These are phyloP conservation scores for Parnassius glacialis DNA, from an alignment of 2,888 invertebrate species.

Conservation along the genomic window DNA sequence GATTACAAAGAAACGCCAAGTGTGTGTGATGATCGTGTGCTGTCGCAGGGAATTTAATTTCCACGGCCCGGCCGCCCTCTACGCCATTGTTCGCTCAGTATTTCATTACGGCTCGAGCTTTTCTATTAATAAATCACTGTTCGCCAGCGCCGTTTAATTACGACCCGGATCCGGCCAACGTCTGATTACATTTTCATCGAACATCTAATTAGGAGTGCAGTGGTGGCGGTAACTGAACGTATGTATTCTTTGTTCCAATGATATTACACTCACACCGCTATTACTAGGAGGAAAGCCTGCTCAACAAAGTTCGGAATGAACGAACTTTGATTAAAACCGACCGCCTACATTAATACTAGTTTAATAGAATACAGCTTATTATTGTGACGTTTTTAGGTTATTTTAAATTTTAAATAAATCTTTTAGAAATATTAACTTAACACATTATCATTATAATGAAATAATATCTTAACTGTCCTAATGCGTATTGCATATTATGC, in stretches of 20 bases:
- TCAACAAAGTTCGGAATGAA: constrained; percentile 67
- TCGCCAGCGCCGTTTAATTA: constrained; percentile 79
- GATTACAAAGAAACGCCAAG: constrained; percentile 65
- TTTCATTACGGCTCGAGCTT: constrained; percentile 80
- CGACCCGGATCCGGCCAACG: constrained; percentile 75
- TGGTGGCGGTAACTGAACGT: constrained; percentile 56
- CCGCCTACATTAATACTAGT: constrained; percentile 48
- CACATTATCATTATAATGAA: no score
- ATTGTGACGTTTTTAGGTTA: no score
- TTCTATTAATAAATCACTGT: constrained; percentile 82
- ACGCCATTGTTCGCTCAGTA: constrained; percentile 79
- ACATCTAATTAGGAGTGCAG: constrained; percentile 80
- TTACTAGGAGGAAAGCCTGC: constrained; percentile 58
- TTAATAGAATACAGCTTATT: constrained; percentile 16
- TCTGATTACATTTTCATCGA: constrained; percentile 81
- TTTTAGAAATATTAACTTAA: no score
- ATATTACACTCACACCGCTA: constrained; percentile 67
- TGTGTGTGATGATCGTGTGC: constrained; percentile 50
- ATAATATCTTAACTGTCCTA: no score
- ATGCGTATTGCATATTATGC: no score
- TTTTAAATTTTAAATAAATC: no score
- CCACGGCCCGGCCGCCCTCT: constrained; percentile 68
- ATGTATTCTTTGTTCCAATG: constrained; percentile 72
- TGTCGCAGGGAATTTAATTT: constrained; percentile 77
- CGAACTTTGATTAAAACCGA: constrained; percentile 74